Evolutionary conservation across 2,113 vertebrate genomes (phyloP), one percentile per base, ranked within the genome.

Genomic region (Jaculus jaculus): DNA sequence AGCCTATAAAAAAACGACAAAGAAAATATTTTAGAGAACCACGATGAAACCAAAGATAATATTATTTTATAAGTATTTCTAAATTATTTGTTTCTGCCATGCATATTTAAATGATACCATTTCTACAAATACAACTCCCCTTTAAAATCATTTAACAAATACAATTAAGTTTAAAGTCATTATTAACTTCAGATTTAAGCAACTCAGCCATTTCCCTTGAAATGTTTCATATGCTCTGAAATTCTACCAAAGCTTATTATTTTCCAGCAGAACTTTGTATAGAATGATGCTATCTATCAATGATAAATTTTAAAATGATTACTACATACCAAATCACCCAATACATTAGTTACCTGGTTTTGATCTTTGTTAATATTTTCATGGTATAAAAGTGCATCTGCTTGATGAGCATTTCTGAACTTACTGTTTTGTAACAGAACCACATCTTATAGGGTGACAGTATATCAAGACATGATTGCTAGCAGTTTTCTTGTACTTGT

Each of bases 141-240:
- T 84, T 60, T 39, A 80, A 93, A 95, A 84, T 20, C 77, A 71
- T 68, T 95, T 80, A 74, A 13, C 42, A 90, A 96, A 92, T 74
- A 88, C 91, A 72, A 0, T 9, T 80, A 61, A 75, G 71, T 85
- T 81, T 5, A 79, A 90, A 95, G 66, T 34, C 89, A 32, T n/a
- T 92, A 85, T 79, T 87, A 93, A 11, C 20, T 92, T n/a, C 42
- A 73, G 23, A 73, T 69, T 83, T 96, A 90, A 90, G 21, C 17
- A 92, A 78, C 88, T 93, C 20, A 72, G 32, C n/a, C 0, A 71
- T 87, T 81, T 77, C 21, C 17, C 8, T 13, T 10, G 12, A 87
- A 84, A 93, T 84, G 74, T 89, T 92, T 93, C 10, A 63, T 47
- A 16, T 85, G 91, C 72, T 83, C 9, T 88, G 80, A 96, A 95